Evolutionary conservation across 2,113 vertebrate species (phyloP), one percentile per base, ranked within the genome.

Genomic region (Megaceryle maxima): DNA sequence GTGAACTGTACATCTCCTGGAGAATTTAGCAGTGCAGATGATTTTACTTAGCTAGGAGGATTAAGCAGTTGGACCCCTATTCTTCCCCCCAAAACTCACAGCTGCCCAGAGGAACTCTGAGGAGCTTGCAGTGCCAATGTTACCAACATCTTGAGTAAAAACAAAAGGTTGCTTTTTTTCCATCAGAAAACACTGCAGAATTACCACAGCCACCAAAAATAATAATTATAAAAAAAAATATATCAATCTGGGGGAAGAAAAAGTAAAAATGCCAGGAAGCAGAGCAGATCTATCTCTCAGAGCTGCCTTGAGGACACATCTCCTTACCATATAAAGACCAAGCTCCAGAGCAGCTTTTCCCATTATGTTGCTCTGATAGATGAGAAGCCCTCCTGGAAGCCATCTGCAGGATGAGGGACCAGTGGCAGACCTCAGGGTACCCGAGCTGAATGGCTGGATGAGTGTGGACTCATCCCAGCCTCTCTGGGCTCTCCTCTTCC

Each of bases 1-100:
- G 83, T 94, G 92, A 96, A 92, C 87, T 94, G 85, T 67, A 92
- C 88, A 87, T 97, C 96, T 97, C 88, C 33, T 57, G 94, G 96
- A 96, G 95, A 94, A 92, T 87, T 81, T 94, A 90, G 94, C 97
- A 95, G 94, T 56, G 95, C 46, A 66, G 95, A 86, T 96, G 76
- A 97, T 96, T 97, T 97, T 95, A 97, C 96, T 97, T 96, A 97
- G 90, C 93, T 92, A 59, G 62, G 55, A 84, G 92, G 94, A 91
- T 62, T 78, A 85, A 97, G 73, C 63, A 94, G 88, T 88, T 11
- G 16, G 46, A 75, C 13, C 29, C 57, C 37, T 16, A 51, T 66
- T 79, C 16, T 22, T 51, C 29, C 59, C 16, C 59, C 9, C 7
- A 60, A 57, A 92, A 72, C 35, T 67, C 63, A 29, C 3, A 1